Conservation (phyloP, 2,888 invertebrate species). For the Octonoba sinensis region DNA sequence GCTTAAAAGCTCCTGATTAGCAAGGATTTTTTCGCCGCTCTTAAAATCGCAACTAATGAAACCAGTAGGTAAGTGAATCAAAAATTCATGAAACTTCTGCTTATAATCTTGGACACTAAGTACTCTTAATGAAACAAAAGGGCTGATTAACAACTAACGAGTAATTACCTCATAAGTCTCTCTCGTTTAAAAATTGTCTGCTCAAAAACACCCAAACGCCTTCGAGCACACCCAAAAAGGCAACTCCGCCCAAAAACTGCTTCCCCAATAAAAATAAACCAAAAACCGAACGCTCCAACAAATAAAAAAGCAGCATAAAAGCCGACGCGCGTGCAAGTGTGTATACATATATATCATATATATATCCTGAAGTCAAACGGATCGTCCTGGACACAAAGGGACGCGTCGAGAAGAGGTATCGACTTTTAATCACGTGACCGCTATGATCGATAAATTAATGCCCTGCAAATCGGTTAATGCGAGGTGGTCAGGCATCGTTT, state of each 20-base stretch:
- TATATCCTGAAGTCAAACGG: slow-evolving; percentile 1
- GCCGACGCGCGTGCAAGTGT: too few relatives aligned
- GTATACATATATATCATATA: too few relatives aligned
- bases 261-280: neutral
- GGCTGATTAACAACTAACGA: slow-evolving; percentile 56
- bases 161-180: slow-evolving; percentile 57
- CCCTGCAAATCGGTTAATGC: slow-evolving; percentile 38
- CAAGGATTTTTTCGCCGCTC: too few relatives aligned
- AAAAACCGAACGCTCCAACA: too few relatives aligned
- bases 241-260: slow-evolving; percentile 27
- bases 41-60: too few relatives aligned
- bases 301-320: too few relatives aligned
- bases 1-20: too few relatives aligned
- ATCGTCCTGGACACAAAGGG: slow-evolving; percentile 6
- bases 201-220: slow-evolving; percentile 38
- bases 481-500: slow-evolving; percentile 28
- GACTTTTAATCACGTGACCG: slow-evolving; percentile 59
- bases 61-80: too few relatives aligned
- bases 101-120: slow-evolving; percentile 8
- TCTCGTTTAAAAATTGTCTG: slow-evolving; percentile 53
- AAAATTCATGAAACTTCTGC: too few relatives aligned
- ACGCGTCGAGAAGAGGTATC: slow-evolving; percentile 30
- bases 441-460: slow-evolving; percentile 51
- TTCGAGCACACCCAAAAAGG: slow-evolving; percentile 37
- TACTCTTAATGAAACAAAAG: slow-evolving; percentile 55